Evolutionary conservation across 2,888 invertebrate species (phyloP).

Genomic region (Diogma glabrata): DNA sequence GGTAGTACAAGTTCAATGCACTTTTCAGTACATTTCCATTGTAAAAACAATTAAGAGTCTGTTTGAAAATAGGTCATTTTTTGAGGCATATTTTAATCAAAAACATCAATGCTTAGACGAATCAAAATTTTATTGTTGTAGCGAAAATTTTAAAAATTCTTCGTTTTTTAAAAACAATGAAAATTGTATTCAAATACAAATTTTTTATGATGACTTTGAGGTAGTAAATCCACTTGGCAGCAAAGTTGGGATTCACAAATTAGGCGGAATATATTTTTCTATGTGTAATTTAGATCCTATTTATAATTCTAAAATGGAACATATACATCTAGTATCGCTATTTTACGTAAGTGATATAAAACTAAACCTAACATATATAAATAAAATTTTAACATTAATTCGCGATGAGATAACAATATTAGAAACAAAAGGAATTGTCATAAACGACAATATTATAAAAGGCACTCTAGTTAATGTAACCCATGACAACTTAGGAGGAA

Average conservation of each 20-base stretch:
- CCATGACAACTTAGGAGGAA: slow-evolving; percentile 12
- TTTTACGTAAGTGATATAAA: not conserved
- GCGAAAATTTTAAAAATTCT: not conserved
- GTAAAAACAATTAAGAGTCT: not conserved
- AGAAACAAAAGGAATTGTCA: not conserved
- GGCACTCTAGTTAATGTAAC: not conserved
- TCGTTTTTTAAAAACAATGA: not conserved
- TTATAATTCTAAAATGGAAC: not conserved
- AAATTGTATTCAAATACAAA: not conserved
- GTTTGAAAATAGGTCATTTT: not conserved
- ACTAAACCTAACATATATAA: not conserved
- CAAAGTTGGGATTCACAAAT: not conserved
- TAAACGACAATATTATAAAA: not conserved
- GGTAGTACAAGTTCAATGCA: not conserved
- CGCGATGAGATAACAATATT: not conserved
- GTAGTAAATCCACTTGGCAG: not conserved
- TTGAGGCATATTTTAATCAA: not conserved
- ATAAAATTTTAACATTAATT: slow-evolving; percentile 3
- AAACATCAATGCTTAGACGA: not conserved
- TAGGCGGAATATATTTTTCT: not conserved
- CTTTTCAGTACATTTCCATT: not conserved
- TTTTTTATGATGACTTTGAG: not conserved
- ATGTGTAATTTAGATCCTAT: not conserved
- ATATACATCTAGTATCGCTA: not conserved
- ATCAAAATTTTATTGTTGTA: not conserved